Evolutionary conservation across 2,113 vertebrate species (phyloP), one percentile per base, ranked within the genome.

Genomic region (Dasypus novemcinctus): DNA sequence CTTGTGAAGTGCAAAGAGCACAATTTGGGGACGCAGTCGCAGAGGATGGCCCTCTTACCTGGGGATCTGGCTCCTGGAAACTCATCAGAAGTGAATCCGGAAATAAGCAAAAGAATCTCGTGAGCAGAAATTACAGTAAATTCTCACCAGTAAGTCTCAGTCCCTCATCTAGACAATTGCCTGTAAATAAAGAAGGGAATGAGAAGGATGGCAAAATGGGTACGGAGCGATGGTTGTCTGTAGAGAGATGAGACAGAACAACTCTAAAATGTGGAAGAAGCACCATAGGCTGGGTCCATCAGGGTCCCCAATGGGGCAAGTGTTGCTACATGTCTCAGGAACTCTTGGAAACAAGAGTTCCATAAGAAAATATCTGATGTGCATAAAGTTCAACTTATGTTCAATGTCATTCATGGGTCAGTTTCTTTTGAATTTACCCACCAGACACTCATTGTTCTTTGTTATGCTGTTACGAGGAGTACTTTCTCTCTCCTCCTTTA

Each of bases 41-140:
- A 27, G 13, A 5, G 74, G 23, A 59, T 0, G 5, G 52, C 25
- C 61, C 12, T 75, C 10, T 92, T 71, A 33, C 17, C 29, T 43
- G 17, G 41, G 9, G 31, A 9, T 27, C 33, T 49, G 66, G 36
- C 9, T 83, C 71, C 10, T 69, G 57, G 54, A 57, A 64, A 33
- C 29, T 64, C 49, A 61, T 49, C 38, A 84, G 31, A 79, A 31
- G 8, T 43, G 79, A 79, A 59, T 20, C 21, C 36, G 52, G 43
- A 69, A 85, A 87, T 64, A 76, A 93, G 20, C 52, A 21, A 54
- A 75, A 76, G 78, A 78, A 74, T 17, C 54, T 20, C 54, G 5
- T 57, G 54, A 86, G 12, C 59, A 90, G 75, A 31, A 66, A 92
- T 59, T 5, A 27, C 76, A 75, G 72, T 66, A 79, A 71, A 90